Evolutionary conservation across 1,140 invertebrate genomes (phyloP), one percentile per base, ranked within the genome.

Genomic region (Coelopa frigida): DNA sequence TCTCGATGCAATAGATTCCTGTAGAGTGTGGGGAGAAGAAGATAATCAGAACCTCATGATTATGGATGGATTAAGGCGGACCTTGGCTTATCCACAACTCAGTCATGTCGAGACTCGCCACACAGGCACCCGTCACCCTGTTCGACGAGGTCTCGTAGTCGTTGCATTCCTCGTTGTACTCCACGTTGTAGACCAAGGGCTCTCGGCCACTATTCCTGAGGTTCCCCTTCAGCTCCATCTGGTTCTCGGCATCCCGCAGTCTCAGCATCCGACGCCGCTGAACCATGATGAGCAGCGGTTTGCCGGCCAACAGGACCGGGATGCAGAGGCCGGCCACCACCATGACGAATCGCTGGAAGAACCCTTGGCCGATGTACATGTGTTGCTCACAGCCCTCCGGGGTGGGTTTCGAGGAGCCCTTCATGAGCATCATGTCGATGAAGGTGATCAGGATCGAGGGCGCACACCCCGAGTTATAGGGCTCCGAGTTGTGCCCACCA

Each of bases 391-490:
- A 87, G 29, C 73, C 73, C 0, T 58, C 56, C 1, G 68, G 42
- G 1, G 75, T 58, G 22, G 73, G 70, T 10, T 73, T 72, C 2
- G 67, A 62, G 0, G 57, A 50, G 10, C 36, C 36, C 35, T 78
- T 80, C 56, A 85, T 78, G 35, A 94, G 67, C 75, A 93, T 86
- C 90, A 94, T 94, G 68, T 94, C 91, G 61, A 94, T 94, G 65
- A 94, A 90, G 5, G 83, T 78, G 46, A 93, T 92, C 12, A 94
- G 75, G 20, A 94, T 84, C 0, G 86, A 89, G 1, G 90, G 90
- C 4, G 90, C 89, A 71, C 89, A 93, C 11, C 75, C 76, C 31
- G 59, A 62, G 48, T 72, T 71, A 12, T 59, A 54, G 50, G 60
- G 46, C 68, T 71, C 66, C 54, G 74, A 51, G 40, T 72, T 65